phyloP scores from a whole-genome alignment of 2,888 invertebrate genomes.

The Drosophila monieri region DNA sequence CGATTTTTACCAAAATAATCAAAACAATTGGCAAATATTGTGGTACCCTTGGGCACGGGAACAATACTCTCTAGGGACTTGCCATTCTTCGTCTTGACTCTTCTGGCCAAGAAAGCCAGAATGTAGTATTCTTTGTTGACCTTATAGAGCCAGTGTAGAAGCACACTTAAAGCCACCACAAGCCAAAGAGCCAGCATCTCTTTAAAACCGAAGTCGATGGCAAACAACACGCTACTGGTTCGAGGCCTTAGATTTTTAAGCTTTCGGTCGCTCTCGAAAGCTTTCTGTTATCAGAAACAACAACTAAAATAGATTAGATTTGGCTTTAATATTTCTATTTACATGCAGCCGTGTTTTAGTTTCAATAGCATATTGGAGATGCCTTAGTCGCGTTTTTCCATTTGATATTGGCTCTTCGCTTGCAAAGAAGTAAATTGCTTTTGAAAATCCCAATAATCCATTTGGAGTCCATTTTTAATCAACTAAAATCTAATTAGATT shows the following conservation, averaged over 20 bases:
- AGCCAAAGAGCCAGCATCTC: conserved; percentile 23
- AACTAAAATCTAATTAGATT: conserved; percentile 35
- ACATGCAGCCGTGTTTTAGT: not conserved
- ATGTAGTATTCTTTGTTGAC: conserved; percentile 60
- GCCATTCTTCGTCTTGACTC: conserved; percentile 72
- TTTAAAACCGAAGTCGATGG: not conserved
- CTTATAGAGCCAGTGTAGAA: conserved; percentile 54
- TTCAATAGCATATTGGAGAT: conserved; percentile 2
- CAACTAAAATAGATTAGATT: conserved; percentile 24
- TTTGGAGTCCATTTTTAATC: not conserved
- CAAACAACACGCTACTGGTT: conserved; percentile 6
- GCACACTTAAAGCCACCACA: conserved; percentile 9
- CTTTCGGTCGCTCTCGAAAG: not conserved
- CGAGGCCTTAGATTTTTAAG: not conserved
- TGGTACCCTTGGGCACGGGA: conserved; percentile 54
- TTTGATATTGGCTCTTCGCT: not conserved
- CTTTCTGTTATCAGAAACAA: conserved; percentile 12
- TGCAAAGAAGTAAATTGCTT: not conserved
- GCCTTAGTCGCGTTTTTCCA: not conserved
- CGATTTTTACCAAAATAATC: conserved; percentile 61
- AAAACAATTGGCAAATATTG: conserved; percentile 78
- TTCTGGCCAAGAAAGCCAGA: conserved; percentile 55
- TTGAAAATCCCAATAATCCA: not conserved
- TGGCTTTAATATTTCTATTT: not conserved
- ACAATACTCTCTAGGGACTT: conserved; percentile 59